phyloP scores from a whole-genome alignment of 1,140 invertebrate genomes.

The Aphidius ervi region DNA sequence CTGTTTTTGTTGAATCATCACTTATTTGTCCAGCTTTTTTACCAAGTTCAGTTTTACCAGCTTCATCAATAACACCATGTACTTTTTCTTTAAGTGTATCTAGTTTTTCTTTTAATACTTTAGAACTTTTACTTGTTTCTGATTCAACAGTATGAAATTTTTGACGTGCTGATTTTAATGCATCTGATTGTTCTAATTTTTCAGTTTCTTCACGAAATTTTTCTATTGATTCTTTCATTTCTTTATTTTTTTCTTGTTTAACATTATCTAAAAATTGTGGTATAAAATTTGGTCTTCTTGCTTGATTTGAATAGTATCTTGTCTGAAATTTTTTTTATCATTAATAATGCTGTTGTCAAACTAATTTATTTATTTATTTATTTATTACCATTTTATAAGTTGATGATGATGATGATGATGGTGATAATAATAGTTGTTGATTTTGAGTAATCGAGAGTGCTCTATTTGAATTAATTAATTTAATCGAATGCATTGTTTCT shows the following conservation, averaged over 20 bases:
- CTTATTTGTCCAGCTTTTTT: conserved; percentile 76
- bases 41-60: conserved; percentile 88
- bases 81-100: conserved; percentile 80
- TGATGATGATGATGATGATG: neutral
- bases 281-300: conserved; percentile 67
- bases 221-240: conserved; percentile 96
- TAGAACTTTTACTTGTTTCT: conserved; percentile 74
- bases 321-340: conserved; percentile 28
- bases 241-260: conserved; percentile 94
- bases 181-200: conserved; percentile 97
- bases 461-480: conserved; percentile 23
- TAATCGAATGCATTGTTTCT: conserved; percentile 23
- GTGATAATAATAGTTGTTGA: conserved; percentile 3
- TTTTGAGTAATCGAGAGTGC: conserved; percentile 21
- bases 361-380: too few relatives aligned
- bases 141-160: conserved; percentile 87
- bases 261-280: conserved; percentile 90
- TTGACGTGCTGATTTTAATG: conserved; percentile 84
- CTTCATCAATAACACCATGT: conserved; percentile 81
- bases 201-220: conserved; percentile 95
- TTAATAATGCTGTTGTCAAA: too few relatives aligned
- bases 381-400: too few relatives aligned
- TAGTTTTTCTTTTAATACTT: conserved; percentile 81
- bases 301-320: conserved; percentile 51
- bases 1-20: conserved; percentile 62